Evolutionary conservation across 1,140 invertebrate genomes (phyloP).

Genomic region (Helicorthomorpha holstii): DNA sequence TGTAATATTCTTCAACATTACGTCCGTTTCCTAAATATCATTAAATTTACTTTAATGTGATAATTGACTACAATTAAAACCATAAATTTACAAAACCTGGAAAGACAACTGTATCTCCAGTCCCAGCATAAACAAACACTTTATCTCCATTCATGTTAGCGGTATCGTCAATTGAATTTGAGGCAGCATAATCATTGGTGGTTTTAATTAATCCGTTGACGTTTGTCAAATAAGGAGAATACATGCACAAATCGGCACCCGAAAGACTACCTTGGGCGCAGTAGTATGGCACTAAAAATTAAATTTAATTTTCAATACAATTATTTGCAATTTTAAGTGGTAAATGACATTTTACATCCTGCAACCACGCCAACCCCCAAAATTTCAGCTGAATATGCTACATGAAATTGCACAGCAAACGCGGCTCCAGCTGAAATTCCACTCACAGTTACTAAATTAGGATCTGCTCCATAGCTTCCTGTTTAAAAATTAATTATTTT

Average conservation of each 20-base stretch:
- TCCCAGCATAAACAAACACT: conserved; percentile 25
- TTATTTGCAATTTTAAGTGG: too few species aligned
- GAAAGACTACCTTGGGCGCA: conserved; percentile 18
- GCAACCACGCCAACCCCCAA: conserved; percentile 25
- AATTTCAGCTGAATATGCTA: conserved; percentile 21
- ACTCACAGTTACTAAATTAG: conserved; percentile 21
- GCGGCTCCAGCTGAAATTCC: conserved; percentile 27
- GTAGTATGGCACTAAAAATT: conserved; percentile 19
- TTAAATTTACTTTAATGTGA: not conserved
- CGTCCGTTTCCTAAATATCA: conserved; percentile 16
- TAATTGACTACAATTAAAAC: not conserved
- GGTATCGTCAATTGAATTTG: conserved; percentile 5
- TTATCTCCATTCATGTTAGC: conserved; percentile 19
- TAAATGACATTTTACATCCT: conserved; percentile 26
- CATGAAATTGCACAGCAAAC: conserved; percentile 28
- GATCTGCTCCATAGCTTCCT: conserved; percentile 14
- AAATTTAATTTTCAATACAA: too few species aligned
- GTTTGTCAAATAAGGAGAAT: conserved; percentile 16
- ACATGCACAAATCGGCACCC: conserved; percentile 20
- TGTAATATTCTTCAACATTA: conserved; percentile 20
- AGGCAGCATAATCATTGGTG: not conserved
- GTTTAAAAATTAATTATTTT: too few species aligned
- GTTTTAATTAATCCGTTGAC: conserved; percentile 13
- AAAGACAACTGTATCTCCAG: conserved; percentile 20
- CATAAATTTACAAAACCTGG: conserved; percentile 17